Percentiles rank a stretch among this genome's conserved stretches.
Evolutionary conservation across 2,797 vertebrate species (phyloP).

Genomic region (Phoeniculus purpureus): DNA sequence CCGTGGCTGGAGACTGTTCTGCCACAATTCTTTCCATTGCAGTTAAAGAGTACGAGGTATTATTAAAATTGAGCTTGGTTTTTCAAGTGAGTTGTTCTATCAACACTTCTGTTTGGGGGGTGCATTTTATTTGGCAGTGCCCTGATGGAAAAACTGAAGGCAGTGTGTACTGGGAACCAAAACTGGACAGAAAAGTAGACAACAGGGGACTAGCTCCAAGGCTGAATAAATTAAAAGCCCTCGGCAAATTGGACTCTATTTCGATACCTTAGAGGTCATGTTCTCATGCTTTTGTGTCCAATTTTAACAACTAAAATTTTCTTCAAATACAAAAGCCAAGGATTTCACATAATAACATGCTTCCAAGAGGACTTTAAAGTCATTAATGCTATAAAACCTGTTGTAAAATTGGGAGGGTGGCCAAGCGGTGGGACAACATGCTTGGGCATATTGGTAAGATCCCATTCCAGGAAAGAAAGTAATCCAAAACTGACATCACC

Average conservation of each 20-base stretch:
- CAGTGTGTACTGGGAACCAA: not conserved
- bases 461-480: not conserved
- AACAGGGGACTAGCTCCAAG: not conserved
- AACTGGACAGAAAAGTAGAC: not conserved
- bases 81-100: not conserved
- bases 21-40: not conserved
- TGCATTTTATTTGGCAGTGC: not conserved
- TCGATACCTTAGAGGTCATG: not conserved
- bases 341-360: not conserved
- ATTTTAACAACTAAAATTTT: not conserved
- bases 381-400: not conserved
- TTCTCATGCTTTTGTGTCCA: constrained; percentile 1
- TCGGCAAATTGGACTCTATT: not conserved
- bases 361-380: not conserved
- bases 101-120: not conserved
- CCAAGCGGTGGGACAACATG: not conserved
- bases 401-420: not conserved
- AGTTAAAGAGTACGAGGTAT: not conserved
- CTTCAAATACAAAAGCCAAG: not conserved
- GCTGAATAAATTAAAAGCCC: not conserved
- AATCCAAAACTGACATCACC: constrained; percentile 1
- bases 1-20: not conserved
- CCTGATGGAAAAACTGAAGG: not conserved
- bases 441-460: not conserved
- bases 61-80: not conserved